A percentile compares a stretch with the other conserved stretches of the same genome.
Conservation (phyloP, 2,888 invertebrate species). For the Tuberolachnus salignus region DNA sequence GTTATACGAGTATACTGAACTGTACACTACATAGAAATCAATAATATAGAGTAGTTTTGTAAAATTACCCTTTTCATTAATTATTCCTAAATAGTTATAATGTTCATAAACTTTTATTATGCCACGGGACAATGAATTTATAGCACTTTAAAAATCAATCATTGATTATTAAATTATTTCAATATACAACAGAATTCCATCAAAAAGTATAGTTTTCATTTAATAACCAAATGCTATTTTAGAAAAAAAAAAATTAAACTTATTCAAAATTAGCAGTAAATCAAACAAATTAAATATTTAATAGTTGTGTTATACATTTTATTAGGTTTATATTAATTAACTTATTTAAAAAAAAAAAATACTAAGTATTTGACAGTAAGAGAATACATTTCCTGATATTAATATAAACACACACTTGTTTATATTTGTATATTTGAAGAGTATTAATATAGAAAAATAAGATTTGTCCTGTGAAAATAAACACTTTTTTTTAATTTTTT, state of each 20-base stretch:
- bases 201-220: conserved; percentile 9
- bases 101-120: too few relatives aligned
- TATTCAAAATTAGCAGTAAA: not conserved
- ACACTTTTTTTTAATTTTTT: too few relatives aligned
- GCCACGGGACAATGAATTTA: conserved; percentile 33
- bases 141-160: conserved; percentile 4
- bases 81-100: too few relatives aligned
- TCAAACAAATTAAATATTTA: conserved; percentile 21
- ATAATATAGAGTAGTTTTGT: too few relatives aligned
- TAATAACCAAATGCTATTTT: conserved; percentile 20
- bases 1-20: too few relatives aligned
- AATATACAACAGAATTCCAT: conserved; percentile 15
- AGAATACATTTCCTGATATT: not conserved
- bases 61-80: too few relatives aligned
- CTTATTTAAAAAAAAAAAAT: not conserved
- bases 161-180: conserved; percentile 12
- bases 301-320: not conserved
- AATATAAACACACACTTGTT: not conserved
- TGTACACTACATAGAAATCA: too few relatives aligned
- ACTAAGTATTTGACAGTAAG: not conserved
- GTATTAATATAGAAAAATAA: conserved; percentile 24
- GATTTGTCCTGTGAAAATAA: not conserved
- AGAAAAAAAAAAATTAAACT: conserved; percentile 20
- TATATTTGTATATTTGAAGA: not conserved
- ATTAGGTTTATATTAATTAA: not conserved